These are phyloP conservation scores for Eupithecia centaureata DNA, from an alignment of 2,888 invertebrate species.

Conservation along the genomic window DNA sequence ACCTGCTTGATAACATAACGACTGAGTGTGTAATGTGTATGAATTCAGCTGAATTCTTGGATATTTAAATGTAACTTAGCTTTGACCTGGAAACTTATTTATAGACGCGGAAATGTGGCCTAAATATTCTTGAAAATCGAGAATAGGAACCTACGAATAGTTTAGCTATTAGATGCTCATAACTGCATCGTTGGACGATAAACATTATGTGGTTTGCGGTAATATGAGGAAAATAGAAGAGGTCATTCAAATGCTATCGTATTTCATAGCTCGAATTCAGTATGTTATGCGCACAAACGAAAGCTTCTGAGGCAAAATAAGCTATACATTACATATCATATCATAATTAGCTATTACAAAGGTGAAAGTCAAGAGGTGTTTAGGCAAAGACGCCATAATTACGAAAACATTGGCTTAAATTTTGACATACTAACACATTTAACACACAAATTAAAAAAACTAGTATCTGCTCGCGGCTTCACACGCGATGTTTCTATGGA, in stretches of 20 bases:
- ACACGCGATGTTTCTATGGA: too few relatives aligned
- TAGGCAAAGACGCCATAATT: too few relatives aligned
- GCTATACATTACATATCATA: too few relatives aligned
- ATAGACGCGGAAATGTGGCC: not conserved
- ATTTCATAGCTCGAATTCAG: constrained; percentile 6
- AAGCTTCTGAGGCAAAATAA: too few relatives aligned
- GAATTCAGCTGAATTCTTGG: constrained; percentile 11
- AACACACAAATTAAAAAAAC: too few relatives aligned
- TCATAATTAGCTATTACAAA: too few relatives aligned
- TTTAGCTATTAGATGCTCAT: constrained; percentile 7
- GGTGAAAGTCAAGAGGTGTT: too few relatives aligned
- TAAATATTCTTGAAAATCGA: not conserved
- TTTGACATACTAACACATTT: too few relatives aligned
- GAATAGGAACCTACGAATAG: constrained; percentile 9
- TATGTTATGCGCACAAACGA: too few relatives aligned
- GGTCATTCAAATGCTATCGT: constrained; percentile 25
- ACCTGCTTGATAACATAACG: constrained; percentile 41
- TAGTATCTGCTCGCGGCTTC: too few relatives aligned
- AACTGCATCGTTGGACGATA: constrained; percentile 21
- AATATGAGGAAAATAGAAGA: constrained; percentile 26
- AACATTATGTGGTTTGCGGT: constrained; percentile 32
- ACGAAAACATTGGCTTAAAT: too few relatives aligned
- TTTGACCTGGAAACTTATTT: not conserved
- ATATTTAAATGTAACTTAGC: not conserved
- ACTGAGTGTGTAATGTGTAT: constrained; percentile 27